Evolutionary conservation across 2,888 invertebrate genomes (phyloP), one percentile per base, ranked within the genome.

Genomic region (Myopa tessellatipennis): DNA sequence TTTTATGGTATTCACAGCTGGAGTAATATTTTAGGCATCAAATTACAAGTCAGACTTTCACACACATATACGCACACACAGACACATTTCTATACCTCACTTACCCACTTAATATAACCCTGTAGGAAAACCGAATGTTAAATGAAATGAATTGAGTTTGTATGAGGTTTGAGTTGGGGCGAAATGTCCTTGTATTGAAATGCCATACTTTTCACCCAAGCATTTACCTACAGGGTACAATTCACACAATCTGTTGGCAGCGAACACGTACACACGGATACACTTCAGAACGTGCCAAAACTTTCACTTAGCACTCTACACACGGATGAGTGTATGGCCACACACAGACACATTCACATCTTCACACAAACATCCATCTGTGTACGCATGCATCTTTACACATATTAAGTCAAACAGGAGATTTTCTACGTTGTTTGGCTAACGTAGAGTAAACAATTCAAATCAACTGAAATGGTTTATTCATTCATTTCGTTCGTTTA

Each of bases 31-130:
- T 73, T 14, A 18, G 55, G 38, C 55, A 67, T 55, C 74, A 67
- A 18, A 38, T 38, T 55, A 60, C 52, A 55, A 52, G 50, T 67
- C 38, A 38, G 16, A 45, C 26, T 52, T 61, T 50, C 58, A 77
- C 69, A 45, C 60, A 55, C 63, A 67, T 75, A 77, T 60, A 38
- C 12, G 55, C 18, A 69, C 60, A 38, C 52, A 38, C 34, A 18
- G 4, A 73, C 68, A 50, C n/a, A 76, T 77, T 74, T 79, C 74
- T 76, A 77, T 61, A 78, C 71, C 71, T 45, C 38, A 16, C 10
- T 16, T 12, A 55, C 5, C 1, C 55, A 2, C 16, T 5, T 12
- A 55, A 55, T 6, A 5, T n/a, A 5, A 55, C 50, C 14, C 50
- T 55, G 45, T 55, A 55, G 16, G n/a, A 14, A 55, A 55, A 1